These are phyloP conservation scores for Cromileptes altivelis DNA, from an alignment of 2,113 vertebrate genomes.

Conservation along the genomic window DNA sequence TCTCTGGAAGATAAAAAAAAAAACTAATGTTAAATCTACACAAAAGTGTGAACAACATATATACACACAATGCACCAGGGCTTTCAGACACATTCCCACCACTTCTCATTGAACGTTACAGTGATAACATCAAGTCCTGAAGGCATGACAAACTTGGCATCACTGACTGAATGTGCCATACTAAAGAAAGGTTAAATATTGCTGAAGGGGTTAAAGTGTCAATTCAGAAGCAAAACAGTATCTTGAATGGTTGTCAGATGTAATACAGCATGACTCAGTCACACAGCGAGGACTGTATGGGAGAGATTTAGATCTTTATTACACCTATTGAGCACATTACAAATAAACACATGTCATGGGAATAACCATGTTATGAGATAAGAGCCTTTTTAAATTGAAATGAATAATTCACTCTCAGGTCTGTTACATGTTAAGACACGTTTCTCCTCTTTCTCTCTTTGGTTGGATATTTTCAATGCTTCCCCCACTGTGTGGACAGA, in stretches of 20 bases:
- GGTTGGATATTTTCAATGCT: background rate
- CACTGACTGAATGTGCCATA: conserved; percentile 6
- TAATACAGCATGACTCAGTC: background rate
- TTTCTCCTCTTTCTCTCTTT: conserved; percentile 19
- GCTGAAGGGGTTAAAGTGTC: conserved; percentile 2
- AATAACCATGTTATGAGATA: background rate
- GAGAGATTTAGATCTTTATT: background rate
- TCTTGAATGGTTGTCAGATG: background rate
- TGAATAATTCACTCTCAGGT: background rate
- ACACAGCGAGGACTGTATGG: background rate
- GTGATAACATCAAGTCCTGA: background rate
- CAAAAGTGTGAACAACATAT: background rate
- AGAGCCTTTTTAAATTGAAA: too few relatives aligned
- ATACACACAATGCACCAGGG: background rate
- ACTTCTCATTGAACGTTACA: background rate
- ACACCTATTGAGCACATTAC: background rate
- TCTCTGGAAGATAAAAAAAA: conserved; percentile 73
- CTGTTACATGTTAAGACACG: background rate
- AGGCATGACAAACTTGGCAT: background rate
- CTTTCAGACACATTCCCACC: background rate
- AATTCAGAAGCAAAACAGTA: background rate
- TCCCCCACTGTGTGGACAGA: conserved; percentile 1
- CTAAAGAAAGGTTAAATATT: conserved; percentile 28
- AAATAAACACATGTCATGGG: background rate
- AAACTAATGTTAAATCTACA: background rate